Evolutionary conservation across 2,113 vertebrate genomes (phyloP).

Genomic region (Sturnus vulgaris): DNA sequence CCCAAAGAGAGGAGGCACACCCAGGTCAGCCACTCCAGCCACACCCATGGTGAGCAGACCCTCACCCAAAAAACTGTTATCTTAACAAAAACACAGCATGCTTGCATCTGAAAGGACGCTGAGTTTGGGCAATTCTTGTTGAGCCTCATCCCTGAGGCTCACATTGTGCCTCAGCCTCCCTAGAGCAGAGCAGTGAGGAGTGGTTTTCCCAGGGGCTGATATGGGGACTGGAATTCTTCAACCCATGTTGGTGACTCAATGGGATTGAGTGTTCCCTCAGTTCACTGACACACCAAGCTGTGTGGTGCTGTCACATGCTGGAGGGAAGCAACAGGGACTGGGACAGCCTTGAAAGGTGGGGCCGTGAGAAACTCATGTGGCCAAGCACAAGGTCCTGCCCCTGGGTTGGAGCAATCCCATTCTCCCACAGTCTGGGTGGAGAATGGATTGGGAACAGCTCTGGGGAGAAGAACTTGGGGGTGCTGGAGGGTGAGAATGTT

Average conservation of each 20-base stretch:
- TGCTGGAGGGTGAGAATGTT: not conserved
- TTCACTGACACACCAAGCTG: not conserved
- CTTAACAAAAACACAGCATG: not conserved
- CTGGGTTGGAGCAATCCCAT: not conserved
- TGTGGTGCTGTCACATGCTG: not conserved
- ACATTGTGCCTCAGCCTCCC: not conserved
- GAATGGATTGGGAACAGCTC: not conserved
- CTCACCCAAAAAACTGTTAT: not conserved
- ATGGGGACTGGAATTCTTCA: not conserved
- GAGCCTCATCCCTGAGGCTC: rapidly evolving
- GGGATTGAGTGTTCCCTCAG: not conserved
- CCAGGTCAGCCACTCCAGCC: not conserved
- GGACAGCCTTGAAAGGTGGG: not conserved
- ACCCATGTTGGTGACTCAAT: not conserved
- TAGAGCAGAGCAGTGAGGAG: not conserved
- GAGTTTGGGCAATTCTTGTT: not conserved
- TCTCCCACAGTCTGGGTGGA: not conserved
- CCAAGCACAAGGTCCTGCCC: not conserved
- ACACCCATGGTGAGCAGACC: rapidly evolving
- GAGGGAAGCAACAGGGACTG: not conserved
- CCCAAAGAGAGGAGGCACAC: not conserved
- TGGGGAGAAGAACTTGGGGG: not conserved
- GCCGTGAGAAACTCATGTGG: not conserved
- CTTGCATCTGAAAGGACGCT: not conserved
- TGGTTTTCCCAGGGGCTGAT: not conserved